Base-by-base conservation (phyloP, 1,140 invertebrate species). In the Cephus cinctus region DNA sequence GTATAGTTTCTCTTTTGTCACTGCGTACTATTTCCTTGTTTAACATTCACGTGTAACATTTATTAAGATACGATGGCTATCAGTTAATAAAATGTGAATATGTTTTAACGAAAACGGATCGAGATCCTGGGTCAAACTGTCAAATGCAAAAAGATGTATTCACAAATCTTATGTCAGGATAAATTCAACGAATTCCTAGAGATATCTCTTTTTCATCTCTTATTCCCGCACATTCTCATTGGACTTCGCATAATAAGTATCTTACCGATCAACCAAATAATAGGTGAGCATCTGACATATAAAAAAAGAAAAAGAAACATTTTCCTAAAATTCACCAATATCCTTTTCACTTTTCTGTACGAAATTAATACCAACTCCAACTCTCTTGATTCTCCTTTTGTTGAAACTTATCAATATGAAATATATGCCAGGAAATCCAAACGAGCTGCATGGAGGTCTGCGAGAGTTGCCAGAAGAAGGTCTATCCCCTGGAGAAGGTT, bases 401-500 rank as follows among this genome's bases (percentile, higher is more conserved):
- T 47, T 57, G 52, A 35, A 52, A 43, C 50, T 50, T 34, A 46
- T 45, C 8, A 22, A 52, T 51, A 49, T 51, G 53, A 56, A 68
- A 42, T 57, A 53, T 50, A 54, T 61, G 65, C 56, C 59, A 81
- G 78, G 79, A 81, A 62, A 67, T 78, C 21, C 73, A 79, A 58
- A 73, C 80, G 34, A 80, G 75, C 50, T 76, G 77, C 52, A 70
- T 76, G 51, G 87, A 88, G 61, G 76, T 80, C 32, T 91, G 89
- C 63, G 81, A 84, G 50, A 80, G 82, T 56, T 92, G 89, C 70
- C 77, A 83, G 45, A 86, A 84, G 66, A 83, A 83, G 52, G 87
- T 91, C 18, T 92, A 91, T 71, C 86, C 86, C 5, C 79, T 91
- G 78, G 89, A 92, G 71, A 88, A 87, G 72, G 78, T 89, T 30